Base-by-base conservation (phyloP, 1,140 invertebrate species). In the Conopomorpha cramerella region DNA sequence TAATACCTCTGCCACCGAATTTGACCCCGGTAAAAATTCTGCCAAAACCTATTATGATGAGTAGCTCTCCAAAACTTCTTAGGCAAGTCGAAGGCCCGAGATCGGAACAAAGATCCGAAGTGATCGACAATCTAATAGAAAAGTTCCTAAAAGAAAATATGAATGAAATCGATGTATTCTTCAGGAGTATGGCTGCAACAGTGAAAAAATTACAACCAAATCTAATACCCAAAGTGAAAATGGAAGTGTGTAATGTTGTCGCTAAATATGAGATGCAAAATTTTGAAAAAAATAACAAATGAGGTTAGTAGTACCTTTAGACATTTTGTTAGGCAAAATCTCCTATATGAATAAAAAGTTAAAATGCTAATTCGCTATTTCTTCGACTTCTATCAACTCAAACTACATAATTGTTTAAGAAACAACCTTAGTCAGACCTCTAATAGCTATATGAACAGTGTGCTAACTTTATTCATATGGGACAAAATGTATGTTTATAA, bases 221-320 rank as follows among this genome's bases (percentile, higher is more conserved):
- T 54, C 42, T 76, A 36, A 76, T 76, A 43, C 71, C 71, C 8
- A 72, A 72, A 55, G 67, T 72, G 1, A 76, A 76, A 41, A 76
- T 76, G 71, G 71, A 76, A 56, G 71, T 76, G 15, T 76, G 71
- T 37, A 76, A 71, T 64, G 71, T 76, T 7, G 72, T 76, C 29
- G 71, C 71, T 3, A 76, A 71, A 46, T 76, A 76, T 47, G 71
- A 76, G 55, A 73, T 73, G 67, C 64, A 70, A 34, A 76, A 55
- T 53, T 73, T 70, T 43, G 65, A 73, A 13, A 73, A 63, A 41
- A 56, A 45, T 32, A 16, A 8, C 36, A 39, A 26, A 36, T 23
- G 19, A 23, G 19, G 19, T 23, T 23, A 10, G 4, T 23, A n/a
- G n/a, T n/a, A n/a, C n/a, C n/a, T n/a, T n/a, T n/a, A n/a, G n/a